Evolutionary conservation across 2,888 invertebrate genomes (phyloP).

Genomic region (Aspidiotus rigidus): DNA sequence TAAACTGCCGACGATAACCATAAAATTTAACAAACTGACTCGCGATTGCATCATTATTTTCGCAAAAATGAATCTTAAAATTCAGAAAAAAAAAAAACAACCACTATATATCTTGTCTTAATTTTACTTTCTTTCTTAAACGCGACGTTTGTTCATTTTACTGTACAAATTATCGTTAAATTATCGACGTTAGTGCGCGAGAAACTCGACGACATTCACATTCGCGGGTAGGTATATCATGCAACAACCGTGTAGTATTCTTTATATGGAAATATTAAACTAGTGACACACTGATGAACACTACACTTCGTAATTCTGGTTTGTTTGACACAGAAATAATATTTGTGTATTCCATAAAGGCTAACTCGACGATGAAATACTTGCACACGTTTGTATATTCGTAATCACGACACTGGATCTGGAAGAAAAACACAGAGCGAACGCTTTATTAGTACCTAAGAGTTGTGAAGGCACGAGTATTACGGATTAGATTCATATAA

Average conservation of each 20-base stretch:
- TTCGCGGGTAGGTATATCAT: background rate
- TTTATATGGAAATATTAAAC: slow-evolving; percentile 10
- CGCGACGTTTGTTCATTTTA: background rate
- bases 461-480: too few species aligned
- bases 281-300: slow-evolving; percentile 3
- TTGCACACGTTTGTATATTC: background rate
- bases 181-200: slow-evolving; percentile 1
- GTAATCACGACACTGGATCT: slow-evolving; percentile 2
- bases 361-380: background rate
- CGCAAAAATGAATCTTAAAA: background rate
- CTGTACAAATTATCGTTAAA: background rate
- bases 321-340: slow-evolving; percentile 7
- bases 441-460: too few species aligned
- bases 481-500: too few species aligned
- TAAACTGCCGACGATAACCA: background rate
- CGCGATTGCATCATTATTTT: background rate
- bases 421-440: background rate
- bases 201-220: slow-evolving; percentile 5
- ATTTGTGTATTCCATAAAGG: slow-evolving; percentile 7
- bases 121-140: background rate
- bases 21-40: background rate
- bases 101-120: background rate
- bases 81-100: background rate
- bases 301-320: background rate
- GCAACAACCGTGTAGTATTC: background rate